phyloP scores from a whole-genome alignment of 2,888 invertebrate species.

The Chironomus tentans region DNA sequence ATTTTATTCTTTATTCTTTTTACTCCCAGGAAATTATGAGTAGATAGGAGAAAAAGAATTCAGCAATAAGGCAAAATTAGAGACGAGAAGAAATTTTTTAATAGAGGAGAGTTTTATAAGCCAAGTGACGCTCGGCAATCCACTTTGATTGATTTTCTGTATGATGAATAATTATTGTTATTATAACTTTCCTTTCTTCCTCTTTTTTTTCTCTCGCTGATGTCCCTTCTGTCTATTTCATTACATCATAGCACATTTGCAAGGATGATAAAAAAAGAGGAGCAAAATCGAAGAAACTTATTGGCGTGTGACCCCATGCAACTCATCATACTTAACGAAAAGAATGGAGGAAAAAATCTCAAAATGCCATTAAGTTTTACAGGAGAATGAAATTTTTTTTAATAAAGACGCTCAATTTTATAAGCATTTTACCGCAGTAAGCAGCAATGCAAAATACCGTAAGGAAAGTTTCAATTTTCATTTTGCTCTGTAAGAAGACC shows the following conservation, averaged over 20 bases:
- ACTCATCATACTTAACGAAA: background rate
- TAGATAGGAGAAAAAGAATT: background rate
- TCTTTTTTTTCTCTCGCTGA: too few species aligned
- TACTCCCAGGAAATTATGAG: background rate
- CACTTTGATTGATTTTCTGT: slow-evolving; percentile 6
- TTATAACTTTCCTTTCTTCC: too few species aligned
- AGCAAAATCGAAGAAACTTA: background rate
- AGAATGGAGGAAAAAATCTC: background rate
- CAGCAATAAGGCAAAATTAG: too few species aligned
- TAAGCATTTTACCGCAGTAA: background rate
- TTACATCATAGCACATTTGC: background rate
- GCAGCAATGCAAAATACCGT: background rate
- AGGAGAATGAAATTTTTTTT: background rate
- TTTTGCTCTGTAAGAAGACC: too few species aligned
- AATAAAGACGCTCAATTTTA: background rate
- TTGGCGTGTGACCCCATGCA: background rate
- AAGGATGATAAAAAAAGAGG: background rate
- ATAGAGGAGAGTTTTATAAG: background rate
- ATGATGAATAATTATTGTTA: background rate
- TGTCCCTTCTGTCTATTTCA: too few species aligned
- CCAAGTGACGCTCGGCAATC: background rate
- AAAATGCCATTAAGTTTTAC: background rate
- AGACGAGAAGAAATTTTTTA: too few species aligned
- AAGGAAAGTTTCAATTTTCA: too few species aligned
- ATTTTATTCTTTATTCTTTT: background rate